Evolutionary conservation across 2,113 vertebrate genomes (phyloP), one percentile per base, ranked within the genome.

Genomic region (Castor canadensis): DNA sequence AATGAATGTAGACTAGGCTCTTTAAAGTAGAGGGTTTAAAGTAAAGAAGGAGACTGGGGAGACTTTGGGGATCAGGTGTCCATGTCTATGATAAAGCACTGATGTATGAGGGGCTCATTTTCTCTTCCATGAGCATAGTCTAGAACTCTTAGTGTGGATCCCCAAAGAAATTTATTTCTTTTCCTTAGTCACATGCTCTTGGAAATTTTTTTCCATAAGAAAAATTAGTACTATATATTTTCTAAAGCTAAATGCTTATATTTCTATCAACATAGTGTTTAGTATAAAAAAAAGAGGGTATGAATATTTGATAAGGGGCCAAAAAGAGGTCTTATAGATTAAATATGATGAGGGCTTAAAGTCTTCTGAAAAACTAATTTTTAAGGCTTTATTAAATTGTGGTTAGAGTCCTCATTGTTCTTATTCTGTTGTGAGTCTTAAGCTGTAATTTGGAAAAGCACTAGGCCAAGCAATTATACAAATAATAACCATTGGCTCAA

Each of bases 401-500:
- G 43, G 64, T 72, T 45, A 84, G 76, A 87, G 43, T 94, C 75
- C 52, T 97, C 64, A 76, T 87, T 96, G 87, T 93, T 95, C 49
- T 93, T 95, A 95, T 60, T 93, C 79, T 95, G 60, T 80, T 96
- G 71, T 60, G n/a, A 96, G 43, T 89, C 82, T 84, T 92, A 35
- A 86, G 45, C 66, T 85, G n/a, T 75, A 94, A 96, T 91, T 85
- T 98, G 77, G 94, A 93, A 95, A 95, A 86, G 62, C 47, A 71
- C 72, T 28, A 67, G 83, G 77, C 66, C 86, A 60, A 84, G 73
- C 64, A 92, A 80, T 98, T 95, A 91, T 54, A 93, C 56, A 96
- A 96, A 97, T 97, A 97, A 92, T 97, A 95, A 98, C 96, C 89
- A 97, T 73, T 81, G 89, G 81, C 81, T 97, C 87, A 96, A 96